phyloP scores from a whole-genome alignment of 2,113 vertebrate genomes.

The Triplophysa tibetana region DNA sequence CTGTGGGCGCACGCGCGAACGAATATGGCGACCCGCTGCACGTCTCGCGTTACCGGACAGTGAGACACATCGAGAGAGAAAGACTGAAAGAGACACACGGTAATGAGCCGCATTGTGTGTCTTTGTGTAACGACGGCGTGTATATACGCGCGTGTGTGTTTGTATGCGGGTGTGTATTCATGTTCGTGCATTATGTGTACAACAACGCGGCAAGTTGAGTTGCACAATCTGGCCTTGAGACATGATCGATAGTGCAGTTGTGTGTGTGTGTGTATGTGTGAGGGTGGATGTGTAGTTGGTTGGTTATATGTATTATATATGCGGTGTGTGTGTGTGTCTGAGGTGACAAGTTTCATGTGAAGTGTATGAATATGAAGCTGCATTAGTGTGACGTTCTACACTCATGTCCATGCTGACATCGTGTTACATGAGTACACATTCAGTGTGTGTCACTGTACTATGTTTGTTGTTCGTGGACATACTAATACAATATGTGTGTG shows the following conservation, averaged over 20 bases:
- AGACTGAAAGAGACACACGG: constrained; percentile 54
- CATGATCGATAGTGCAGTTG: constrained; percentile 19
- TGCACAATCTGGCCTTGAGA: constrained; percentile 17
- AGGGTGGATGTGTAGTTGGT: not conserved
- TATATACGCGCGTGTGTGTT: constrained; percentile 25
- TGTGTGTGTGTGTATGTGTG: not conserved
- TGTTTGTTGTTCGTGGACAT: no score
- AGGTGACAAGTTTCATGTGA: no score
- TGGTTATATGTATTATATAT: no score
- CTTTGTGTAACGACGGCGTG: not conserved
- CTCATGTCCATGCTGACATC: no score
- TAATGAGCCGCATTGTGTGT: constrained; percentile 62
- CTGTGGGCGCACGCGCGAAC: constrained; percentile 23
- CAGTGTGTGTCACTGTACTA: no score
- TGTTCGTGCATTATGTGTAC: not conserved
- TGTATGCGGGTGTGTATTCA: not conserved
- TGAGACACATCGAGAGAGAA: constrained; percentile 16
- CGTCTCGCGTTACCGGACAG: constrained; percentile 44
- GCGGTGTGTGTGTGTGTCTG: not conserved
- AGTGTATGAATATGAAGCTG: no score
- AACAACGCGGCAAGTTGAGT: constrained; percentile 4
- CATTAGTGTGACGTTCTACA: no score
- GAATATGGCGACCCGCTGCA: constrained; percentile 45
- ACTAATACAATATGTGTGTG: not conserved
- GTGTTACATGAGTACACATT: no score